Conservation (phyloP, 2,113 vertebrate species). For the Pelobates fuscus region DNA sequence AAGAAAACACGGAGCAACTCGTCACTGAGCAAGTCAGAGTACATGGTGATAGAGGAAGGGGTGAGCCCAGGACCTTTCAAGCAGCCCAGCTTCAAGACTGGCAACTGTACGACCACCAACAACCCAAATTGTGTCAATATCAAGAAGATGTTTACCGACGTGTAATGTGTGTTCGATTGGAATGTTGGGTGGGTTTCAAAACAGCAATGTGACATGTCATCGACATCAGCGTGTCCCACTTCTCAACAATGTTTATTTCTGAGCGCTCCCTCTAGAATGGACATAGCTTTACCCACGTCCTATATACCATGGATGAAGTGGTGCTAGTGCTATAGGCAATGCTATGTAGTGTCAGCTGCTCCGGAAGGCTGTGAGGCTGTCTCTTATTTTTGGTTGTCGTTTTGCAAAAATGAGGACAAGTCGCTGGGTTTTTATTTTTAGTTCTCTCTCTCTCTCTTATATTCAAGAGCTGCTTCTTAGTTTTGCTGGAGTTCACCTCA, state of each 20-base stretch:
- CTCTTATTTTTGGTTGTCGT: constrained; percentile 38
- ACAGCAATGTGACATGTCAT: constrained; percentile 58
- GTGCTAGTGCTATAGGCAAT: background rate
- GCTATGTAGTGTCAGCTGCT: background rate
- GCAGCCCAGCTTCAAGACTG: constrained; percentile 82
- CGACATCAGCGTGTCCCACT: constrained; percentile 71
- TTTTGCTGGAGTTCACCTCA: too few relatives aligned
- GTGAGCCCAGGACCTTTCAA: constrained; percentile 87
- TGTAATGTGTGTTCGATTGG: constrained; percentile 71
- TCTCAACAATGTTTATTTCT: constrained; percentile 64
- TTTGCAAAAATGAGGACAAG: constrained; percentile 5
- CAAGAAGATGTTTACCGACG: constrained; percentile 96
- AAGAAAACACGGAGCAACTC: constrained; percentile 87
- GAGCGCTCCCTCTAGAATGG: too few relatives aligned
- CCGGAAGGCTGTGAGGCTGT: constrained; percentile 17
- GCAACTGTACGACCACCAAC: constrained; percentile 73
- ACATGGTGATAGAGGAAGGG: constrained; percentile 94
- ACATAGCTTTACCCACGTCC: background rate
- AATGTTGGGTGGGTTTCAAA: constrained; percentile 76
- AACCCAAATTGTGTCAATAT: constrained; percentile 91
- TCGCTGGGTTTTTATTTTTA: background rate
- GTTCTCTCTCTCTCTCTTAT: background rate
- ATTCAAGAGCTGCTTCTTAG: constrained; percentile 23
- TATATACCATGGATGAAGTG: background rate
- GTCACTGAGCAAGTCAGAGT: constrained; percentile 94